These are phyloP conservation scores for Caenorhabditis uteleia DNA, from an alignment of 2,888 invertebrate genomes.

Conservation along the genomic window DNA sequence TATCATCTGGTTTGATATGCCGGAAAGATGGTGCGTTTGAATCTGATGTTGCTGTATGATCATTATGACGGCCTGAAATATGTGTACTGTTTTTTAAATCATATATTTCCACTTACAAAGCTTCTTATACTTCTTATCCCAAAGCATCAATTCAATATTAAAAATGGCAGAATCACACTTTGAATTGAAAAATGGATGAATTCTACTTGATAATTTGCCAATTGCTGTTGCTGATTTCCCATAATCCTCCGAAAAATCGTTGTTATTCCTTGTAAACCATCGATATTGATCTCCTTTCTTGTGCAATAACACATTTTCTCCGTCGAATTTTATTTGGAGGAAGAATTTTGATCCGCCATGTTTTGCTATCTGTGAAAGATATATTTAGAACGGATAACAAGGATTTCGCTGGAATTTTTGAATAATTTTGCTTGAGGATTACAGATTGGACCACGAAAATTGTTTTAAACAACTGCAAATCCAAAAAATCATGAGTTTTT, in stretches of 20 bases:
- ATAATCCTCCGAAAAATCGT: conserved; percentile 57
- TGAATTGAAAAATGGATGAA: conserved; percentile 57
- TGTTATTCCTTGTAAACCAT: conserved; percentile 59
- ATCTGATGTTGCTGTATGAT: conserved; percentile 30
- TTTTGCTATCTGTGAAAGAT: conserved; percentile 26
- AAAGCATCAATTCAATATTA: conserved; percentile 64
- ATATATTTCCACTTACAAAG: conserved; percentile 36
- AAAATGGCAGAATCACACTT: conserved; percentile 51
- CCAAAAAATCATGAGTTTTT: too few relatives aligned
- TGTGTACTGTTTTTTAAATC: not conserved
- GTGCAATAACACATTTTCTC: conserved; percentile 66
- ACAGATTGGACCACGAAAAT: too few relatives aligned
- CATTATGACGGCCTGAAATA: conserved; percentile 37
- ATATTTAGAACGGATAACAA: not conserved
- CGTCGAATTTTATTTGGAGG: conserved; percentile 65
- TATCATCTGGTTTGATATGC: conserved; percentile 39
- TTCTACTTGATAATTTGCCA: conserved; percentile 48
- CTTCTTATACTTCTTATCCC: conserved; percentile 43
- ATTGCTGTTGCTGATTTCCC: conserved; percentile 37
- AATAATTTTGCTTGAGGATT: too few relatives aligned
- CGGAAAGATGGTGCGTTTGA: conserved; percentile 26
- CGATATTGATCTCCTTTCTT: conserved; percentile 54
- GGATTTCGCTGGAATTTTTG: not conserved
- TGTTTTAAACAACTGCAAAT: too few relatives aligned
- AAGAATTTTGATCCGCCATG: conserved; percentile 49